These are phyloP conservation scores for Tenualosa thibaudeaui DNA, from an alignment of 2,797 vertebrate species.

Conservation along the genomic window DNA sequence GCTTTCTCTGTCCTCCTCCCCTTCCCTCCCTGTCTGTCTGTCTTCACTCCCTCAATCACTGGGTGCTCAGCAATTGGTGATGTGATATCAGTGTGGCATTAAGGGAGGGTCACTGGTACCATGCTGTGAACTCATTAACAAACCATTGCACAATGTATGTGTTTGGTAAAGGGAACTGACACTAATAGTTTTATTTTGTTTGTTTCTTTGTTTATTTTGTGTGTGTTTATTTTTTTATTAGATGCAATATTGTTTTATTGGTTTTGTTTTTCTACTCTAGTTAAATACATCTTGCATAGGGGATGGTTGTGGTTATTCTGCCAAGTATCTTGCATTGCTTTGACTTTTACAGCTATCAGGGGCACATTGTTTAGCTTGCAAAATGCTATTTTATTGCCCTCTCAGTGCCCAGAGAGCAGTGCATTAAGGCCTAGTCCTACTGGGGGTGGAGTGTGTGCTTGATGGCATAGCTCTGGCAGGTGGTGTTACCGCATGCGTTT, in stretches of 20 bases:
- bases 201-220: background rate
- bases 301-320: background rate
- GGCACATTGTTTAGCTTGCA: background rate
- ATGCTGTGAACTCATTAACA: background rate
- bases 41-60: background rate
- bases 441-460: background rate
- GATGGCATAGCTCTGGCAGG: background rate
- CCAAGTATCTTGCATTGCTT: background rate
- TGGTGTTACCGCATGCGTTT: background rate
- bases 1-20: background rate
- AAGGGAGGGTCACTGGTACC: background rate
- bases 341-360: background rate
- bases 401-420: background rate
- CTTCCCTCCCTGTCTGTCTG: background rate
- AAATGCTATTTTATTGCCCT: background rate
- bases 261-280: background rate
- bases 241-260: background rate
- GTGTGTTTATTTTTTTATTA: too few species aligned
- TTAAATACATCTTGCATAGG: background rate
- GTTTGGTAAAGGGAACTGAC: background rate
- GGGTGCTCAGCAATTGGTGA: background rate
- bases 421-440: background rate
- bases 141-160: background rate
- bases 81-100: background rate
- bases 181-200: background rate